A percentile compares a stretch with the other conserved stretches of the same genome.
Evolutionary conservation across 2,888 invertebrate species (phyloP).

Genomic region (Cephus runcator): DNA sequence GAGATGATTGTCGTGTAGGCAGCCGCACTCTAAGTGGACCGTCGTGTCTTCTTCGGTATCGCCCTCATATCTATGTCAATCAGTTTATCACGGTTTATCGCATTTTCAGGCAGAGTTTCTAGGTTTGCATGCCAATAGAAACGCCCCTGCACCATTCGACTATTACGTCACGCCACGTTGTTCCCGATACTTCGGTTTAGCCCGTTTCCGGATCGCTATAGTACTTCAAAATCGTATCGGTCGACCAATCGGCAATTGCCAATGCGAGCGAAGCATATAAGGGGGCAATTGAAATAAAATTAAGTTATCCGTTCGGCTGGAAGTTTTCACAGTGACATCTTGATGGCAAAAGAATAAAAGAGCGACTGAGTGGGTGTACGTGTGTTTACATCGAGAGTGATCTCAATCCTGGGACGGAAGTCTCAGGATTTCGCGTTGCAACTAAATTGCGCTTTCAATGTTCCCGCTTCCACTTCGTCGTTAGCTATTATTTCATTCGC

Average conservation of each 20-base stretch:
- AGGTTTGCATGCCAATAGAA: conserved; percentile 5
- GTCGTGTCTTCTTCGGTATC: conserved; percentile 30
- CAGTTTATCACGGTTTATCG: conserved; percentile 27
- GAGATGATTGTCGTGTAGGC: conserved; percentile 63
- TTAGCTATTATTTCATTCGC: conserved; percentile 26
- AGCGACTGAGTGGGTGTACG: background rate
- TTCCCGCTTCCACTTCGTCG: conserved; percentile 25
- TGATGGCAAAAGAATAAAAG: background rate
- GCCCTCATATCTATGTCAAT: conserved; percentile 43
- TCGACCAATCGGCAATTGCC: background rate
- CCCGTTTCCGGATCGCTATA: no score
- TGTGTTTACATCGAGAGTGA: background rate
- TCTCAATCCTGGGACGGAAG: background rate
- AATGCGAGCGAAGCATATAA: background rate
- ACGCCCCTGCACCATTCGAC: background rate
- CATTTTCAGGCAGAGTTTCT: background rate
- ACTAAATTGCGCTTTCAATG: conserved; percentile 16
- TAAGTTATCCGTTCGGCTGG: background rate
- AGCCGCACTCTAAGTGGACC: conserved; percentile 50
- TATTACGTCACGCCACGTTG: background rate
- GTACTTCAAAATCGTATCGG: no score
- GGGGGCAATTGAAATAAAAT: no score
- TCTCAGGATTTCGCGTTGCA: no score
- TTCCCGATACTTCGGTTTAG: no score
- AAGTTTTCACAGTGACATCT: background rate